Base-by-base conservation (phyloP, 2,888 invertebrate genomes). In the Phania funesta region DNA sequence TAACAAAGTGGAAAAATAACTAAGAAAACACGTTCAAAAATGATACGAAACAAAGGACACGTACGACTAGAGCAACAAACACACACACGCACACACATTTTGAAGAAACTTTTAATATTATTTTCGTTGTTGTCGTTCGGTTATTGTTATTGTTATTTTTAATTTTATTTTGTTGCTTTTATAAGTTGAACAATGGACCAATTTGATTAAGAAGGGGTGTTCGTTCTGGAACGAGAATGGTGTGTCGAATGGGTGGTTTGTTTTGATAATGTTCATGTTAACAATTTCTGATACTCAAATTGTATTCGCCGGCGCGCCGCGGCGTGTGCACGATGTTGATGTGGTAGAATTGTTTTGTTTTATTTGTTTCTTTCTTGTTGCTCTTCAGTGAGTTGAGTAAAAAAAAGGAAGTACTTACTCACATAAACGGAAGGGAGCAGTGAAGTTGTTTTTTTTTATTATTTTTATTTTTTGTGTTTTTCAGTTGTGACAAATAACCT, bases 201-300 rank as follows among this genome's bases (percentile, higher is more conserved):
- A 44, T 52, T 76, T 68, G 8, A 52, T 26, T 60, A 52, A 13
- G 58, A 68, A 68, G 76, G 76, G 60, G 60, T 76, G 75, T 67
- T 26, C 24, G 20, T n/a, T 50, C 29, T 11, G 26, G 46, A 22
- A 62, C 44, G 44, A 48, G 48, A 24, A 38, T 60, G 80, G 38
- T 65, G 64, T 56, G 18, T 46, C 35, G 48, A 54, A 89, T 90
- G 88, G 89, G 88, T 87, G 90, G 88, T 64, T 88, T 89, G 89
- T 88, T 89, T 89, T 89, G 86, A 87, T 88, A 89, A 87, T 86
- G 86, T 89, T 87, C 22, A 54, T 76, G 84, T 81, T 79, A 62
- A 65, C 74, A 78, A 54, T 82, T 70, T 70, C 13, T 71, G 50
- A 58, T 74, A 58, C 62, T 73, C 32, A 38, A 73, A 67, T 68